phyloP scores from a whole-genome alignment of 2,113 vertebrate species.

The Aegotheles bennettii region DNA sequence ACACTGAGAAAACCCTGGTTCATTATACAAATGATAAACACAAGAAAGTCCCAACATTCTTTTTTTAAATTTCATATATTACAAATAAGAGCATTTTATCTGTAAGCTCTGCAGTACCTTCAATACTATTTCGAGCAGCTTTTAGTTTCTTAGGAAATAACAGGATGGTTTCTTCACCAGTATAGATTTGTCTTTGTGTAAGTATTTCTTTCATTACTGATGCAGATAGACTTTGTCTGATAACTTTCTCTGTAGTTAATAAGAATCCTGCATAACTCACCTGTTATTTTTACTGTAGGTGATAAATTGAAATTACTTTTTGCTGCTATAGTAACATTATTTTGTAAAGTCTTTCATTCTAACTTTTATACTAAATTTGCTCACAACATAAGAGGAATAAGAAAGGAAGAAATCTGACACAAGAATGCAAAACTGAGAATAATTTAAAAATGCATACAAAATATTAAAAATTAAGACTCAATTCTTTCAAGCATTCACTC shows the following conservation, averaged over 20 bases:
- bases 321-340: slow-evolving; percentile 7
- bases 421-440: background rate
- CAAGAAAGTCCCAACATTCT: background rate
- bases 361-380: background rate
- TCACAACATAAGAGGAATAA: background rate
- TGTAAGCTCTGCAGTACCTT: background rate
- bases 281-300: slow-evolving; percentile 7
- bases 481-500: background rate
- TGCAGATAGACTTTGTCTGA: slow-evolving; percentile 9
- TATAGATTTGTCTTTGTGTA: background rate
- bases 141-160: background rate
- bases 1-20: background rate
- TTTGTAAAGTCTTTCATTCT: background rate
- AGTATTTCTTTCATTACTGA: background rate
- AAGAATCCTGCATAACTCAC: background rate
- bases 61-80: background rate
- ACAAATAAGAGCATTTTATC: background rate
- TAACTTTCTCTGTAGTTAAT: background rate
- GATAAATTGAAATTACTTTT: slow-evolving; percentile 6
- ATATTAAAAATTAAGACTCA: background rate
- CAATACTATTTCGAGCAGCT: background rate
- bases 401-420: background rate
- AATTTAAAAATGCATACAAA: background rate
- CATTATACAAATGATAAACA: background rate
- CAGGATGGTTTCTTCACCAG: background rate